phyloP scores from a whole-genome alignment of 2,888 invertebrate genomes.

The Serrognathus titanus region DNA sequence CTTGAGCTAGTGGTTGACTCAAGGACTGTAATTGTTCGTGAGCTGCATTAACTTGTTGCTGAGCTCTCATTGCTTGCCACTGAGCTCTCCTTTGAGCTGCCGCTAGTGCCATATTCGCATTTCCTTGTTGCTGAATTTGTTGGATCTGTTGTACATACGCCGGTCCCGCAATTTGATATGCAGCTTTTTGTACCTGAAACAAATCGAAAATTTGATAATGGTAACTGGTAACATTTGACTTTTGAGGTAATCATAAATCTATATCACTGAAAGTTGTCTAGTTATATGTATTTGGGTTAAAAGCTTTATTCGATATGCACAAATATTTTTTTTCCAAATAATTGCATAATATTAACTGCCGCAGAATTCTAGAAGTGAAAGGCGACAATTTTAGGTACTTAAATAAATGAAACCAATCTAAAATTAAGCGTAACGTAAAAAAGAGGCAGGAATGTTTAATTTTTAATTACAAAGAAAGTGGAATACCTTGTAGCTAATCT shows the following conservation, averaged over 20 bases:
- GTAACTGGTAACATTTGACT: neutral
- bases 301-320: too few relatives aligned
- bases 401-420: too few relatives aligned
- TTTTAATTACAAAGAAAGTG: too few relatives aligned
- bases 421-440: too few relatives aligned
- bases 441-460: too few relatives aligned
- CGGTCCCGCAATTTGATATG: constrained; percentile 31
- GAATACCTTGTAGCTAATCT: too few relatives aligned
- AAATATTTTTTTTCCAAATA: too few relatives aligned
- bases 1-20: constrained; percentile 23
- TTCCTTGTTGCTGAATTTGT: constrained; percentile 32
- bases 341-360: too few relatives aligned
- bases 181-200: constrained; percentile 35
- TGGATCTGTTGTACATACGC: constrained; percentile 36
- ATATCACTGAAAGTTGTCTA: too few relatives aligned
- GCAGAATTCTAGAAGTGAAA: too few relatives aligned
- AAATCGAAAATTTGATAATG: neutral
- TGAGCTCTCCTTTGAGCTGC: constrained; percentile 34
- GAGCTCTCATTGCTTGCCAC: constrained; percentile 15
- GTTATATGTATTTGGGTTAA: neutral
- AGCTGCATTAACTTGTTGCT: constrained; percentile 6
- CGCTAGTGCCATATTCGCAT: constrained; percentile 35
- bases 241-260: too few relatives aligned
- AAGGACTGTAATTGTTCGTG: neutral
- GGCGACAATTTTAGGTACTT: too few relatives aligned